A percentile compares a stretch with the other conserved stretches of the same genome.
Evolutionary conservation across 2,888 invertebrate species (phyloP).

Genomic region (Sesamia inferens): DNA sequence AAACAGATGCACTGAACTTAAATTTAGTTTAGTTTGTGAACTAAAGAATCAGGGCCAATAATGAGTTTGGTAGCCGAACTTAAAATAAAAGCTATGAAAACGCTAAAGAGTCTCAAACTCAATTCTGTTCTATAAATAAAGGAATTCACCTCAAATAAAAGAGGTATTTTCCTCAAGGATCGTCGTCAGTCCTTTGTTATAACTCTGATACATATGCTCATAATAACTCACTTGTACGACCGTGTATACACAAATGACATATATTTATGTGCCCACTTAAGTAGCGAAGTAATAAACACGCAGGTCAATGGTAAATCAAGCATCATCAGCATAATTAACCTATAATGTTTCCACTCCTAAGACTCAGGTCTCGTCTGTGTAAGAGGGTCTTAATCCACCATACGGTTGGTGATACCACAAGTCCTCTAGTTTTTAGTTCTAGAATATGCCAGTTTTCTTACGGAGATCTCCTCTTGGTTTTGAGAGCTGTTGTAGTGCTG

Average conservation of each 20-base stretch:
- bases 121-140: conserved; percentile 15
- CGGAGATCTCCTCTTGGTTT: background rate
- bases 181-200: conserved; percentile 15
- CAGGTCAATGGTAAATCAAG: background rate
- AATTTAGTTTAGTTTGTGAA: too few relatives aligned
- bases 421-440: background rate
- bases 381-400: too few relatives aligned
- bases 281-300: background rate
- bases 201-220: background rate
- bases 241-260: background rate
- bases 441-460: background rate
- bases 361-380: background rate
- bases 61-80: too few relatives aligned
- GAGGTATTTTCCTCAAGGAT: conserved; percentile 16
- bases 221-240: background rate
- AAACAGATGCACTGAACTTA: too few relatives aligned
- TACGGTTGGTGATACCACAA: background rate
- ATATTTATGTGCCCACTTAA: background rate
- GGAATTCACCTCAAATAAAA: conserved; percentile 17
- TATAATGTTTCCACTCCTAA: background rate
- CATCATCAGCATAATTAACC: too few relatives aligned
- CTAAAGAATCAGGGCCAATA: too few relatives aligned
- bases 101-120: background rate
- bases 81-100: background rate
- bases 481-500: background rate